Evolutionary conservation across 2,797 vertebrate species (phyloP).

Genomic region (Knipowitschia caucasica): DNA sequence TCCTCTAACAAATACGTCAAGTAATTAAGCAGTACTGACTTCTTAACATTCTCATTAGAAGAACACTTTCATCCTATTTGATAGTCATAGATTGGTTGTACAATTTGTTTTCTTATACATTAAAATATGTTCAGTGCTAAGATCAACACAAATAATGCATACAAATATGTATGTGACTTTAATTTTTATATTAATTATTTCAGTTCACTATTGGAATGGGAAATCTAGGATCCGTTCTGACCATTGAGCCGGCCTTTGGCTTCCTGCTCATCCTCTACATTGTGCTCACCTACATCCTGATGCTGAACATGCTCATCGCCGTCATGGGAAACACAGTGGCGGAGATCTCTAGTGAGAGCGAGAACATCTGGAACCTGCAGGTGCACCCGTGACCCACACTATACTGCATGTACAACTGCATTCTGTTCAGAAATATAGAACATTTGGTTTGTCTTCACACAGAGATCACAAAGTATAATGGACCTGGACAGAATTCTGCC

Average conservation of each 20-base stretch:
- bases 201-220: conserved; percentile 95
- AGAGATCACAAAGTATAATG: conserved; percentile 85
- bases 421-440: too few species aligned
- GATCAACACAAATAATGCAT: too few species aligned
- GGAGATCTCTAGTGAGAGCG: conserved; percentile 71
- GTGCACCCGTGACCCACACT: conserved; percentile 27
- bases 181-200: too few species aligned
- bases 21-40: too few species aligned
- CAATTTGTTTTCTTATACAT: too few species aligned
- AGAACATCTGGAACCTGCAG: conserved; percentile 90
- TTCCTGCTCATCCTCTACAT: conserved; percentile 85
- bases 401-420: not conserved
- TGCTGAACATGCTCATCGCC: conserved; percentile 92
- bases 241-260: conserved; percentile 78
- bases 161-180: too few species aligned
- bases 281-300: conserved; percentile 86
- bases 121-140: too few species aligned
- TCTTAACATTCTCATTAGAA: too few species aligned
- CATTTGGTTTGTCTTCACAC: not conserved
- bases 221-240: conserved; percentile 85
- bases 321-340: conserved; percentile 87
- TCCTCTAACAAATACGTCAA: too few species aligned
- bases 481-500: conserved; percentile 82
- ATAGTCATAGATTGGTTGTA: too few species aligned
- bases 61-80: too few species aligned